These are phyloP conservation scores for Trachymyrmex cornetzi DNA, from an alignment of 1,140 invertebrate species.

Conservation along the genomic window DNA sequence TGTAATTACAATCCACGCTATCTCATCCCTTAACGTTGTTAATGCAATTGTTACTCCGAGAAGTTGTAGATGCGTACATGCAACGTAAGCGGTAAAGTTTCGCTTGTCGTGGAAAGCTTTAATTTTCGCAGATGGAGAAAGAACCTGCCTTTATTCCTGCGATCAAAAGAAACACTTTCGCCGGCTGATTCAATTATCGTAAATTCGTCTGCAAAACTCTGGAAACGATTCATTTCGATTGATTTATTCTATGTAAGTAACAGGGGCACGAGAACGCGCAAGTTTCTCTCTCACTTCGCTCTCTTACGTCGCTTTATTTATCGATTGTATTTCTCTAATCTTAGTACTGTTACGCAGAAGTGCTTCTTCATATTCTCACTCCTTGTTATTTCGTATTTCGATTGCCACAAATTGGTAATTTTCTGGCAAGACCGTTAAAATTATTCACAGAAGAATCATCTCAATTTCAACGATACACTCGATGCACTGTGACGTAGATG, in stretches of 20 bases:
- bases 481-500: not conserved
- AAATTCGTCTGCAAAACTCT: not conserved
- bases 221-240: not conserved
- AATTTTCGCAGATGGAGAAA: not conserved
- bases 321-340: constrained; percentile 9
- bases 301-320: not conserved
- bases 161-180: constrained; percentile 28
- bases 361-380: not conserved
- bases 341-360: too few relatives aligned
- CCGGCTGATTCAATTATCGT: constrained; percentile 32
- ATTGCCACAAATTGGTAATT: constrained; percentile 29
- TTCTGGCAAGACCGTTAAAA: not conserved
- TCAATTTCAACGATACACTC: constrained; percentile 14
- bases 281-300: not conserved
- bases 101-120: constrained; percentile 14
- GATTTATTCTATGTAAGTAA: constrained; percentile 11
- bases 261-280: not conserved
- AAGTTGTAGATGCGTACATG: not conserved
- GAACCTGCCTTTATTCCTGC: not conserved
- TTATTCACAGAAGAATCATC: constrained; percentile 40
- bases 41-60: constrained; percentile 11
- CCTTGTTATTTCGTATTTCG: constrained; percentile 16
- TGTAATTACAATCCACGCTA: not conserved
- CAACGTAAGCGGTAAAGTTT: not conserved
- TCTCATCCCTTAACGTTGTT: not conserved